These are phyloP conservation scores for Temnothorax longispinosus DNA, from an alignment of 1,140 invertebrate species.

Conservation along the genomic window DNA sequence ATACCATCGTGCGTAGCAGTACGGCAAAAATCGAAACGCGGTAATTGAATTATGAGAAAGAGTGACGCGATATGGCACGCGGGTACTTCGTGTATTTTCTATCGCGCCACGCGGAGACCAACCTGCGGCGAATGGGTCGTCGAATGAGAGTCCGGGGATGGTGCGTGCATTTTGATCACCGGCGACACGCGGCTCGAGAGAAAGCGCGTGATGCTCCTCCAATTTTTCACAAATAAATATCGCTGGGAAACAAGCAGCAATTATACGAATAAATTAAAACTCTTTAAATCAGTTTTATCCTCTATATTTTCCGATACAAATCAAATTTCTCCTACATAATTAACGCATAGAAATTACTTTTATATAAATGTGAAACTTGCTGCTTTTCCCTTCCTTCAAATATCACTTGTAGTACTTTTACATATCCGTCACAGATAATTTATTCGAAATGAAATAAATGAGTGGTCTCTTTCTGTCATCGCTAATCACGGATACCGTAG, in stretches of 20 bases:
- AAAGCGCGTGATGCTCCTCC: neutral
- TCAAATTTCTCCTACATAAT: neutral
- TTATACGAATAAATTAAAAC: neutral
- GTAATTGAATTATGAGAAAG: slow-evolving; percentile 43
- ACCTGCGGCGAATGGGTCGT: neutral
- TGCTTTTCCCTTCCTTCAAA: neutral
- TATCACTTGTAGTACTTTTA: neutral
- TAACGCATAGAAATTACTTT: neutral
- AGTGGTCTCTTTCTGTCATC: neutral
- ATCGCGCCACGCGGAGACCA: neutral
- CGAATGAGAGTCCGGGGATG: slow-evolving; percentile 9
- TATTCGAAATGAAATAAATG: neutral
- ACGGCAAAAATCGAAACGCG: slow-evolving; percentile 13
- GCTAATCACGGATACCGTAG: neutral
- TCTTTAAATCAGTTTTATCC: neutral
- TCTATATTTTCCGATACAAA: neutral
- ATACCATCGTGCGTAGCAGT: slow-evolving; percentile 1
- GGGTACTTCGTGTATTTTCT: slow-evolving; percentile 2
- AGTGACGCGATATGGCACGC: slow-evolving; percentile 14
- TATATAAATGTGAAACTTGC: neutral
- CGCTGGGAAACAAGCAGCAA: neutral
- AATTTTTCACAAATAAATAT: slow-evolving; percentile 27
- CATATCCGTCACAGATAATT: neutral
- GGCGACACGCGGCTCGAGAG: neutral
- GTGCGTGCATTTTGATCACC: slow-evolving; percentile 1